Evolutionary conservation across 1,140 invertebrate species (phyloP).

Genomic region (Patella vulgata): DNA sequence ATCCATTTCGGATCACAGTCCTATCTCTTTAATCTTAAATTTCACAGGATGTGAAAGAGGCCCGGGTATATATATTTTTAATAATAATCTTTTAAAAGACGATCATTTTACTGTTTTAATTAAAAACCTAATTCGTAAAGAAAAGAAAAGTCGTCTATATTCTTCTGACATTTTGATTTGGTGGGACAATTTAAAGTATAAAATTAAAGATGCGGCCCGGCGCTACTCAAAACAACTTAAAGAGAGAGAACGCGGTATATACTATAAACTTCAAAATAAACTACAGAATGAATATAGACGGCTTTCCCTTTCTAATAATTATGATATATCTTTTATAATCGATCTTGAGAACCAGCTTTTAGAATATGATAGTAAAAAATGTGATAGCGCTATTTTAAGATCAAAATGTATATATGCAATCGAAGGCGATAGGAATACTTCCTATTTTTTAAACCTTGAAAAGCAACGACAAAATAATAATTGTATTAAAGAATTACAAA

Average conservation of each 20-base stretch:
- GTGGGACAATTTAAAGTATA: conserved; percentile 26
- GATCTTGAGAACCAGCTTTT: too few relatives aligned
- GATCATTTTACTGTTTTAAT: conserved; percentile 1
- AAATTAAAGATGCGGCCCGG: conserved; percentile 3
- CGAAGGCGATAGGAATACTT: too few relatives aligned
- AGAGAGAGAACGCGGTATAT: conserved; percentile 1
- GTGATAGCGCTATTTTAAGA: too few relatives aligned
- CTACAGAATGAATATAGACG: neutral
- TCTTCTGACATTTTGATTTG: conserved; percentile 7
- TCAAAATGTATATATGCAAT: too few relatives aligned
- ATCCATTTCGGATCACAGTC: neutral
- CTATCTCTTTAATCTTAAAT: conserved; percentile 6
- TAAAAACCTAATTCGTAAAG: conserved; percentile 1
- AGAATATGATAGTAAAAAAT: too few relatives aligned
- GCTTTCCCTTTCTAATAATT: neutral
- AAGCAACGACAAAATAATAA: too few relatives aligned
- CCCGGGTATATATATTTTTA: conserved; percentile 12
- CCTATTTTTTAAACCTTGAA: too few relatives aligned
- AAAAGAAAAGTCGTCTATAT: conserved; percentile 1
- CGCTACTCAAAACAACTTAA: conserved; percentile 1
- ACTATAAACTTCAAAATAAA: neutral
- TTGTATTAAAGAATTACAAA: too few relatives aligned
- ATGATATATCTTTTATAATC: too few relatives aligned
- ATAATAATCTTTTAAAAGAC: conserved; percentile 12
- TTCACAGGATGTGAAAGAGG: conserved; percentile 3